Conservation (phyloP, 2,797 vertebrate genomes). For the Simalia tracyae region DNA sequence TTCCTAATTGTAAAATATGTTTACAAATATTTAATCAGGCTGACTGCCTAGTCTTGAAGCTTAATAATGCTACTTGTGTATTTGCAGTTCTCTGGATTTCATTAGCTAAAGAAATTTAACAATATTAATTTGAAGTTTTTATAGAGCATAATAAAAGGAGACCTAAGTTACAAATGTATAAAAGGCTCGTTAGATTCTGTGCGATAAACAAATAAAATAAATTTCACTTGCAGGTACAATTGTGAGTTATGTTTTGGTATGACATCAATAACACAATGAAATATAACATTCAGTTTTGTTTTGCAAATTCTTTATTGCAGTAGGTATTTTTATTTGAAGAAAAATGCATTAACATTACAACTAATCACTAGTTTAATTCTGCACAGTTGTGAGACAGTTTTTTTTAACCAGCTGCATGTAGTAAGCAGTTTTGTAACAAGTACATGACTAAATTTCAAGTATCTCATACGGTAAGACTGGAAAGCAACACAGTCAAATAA, state of each 20-base stretch:
- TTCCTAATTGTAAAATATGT: neutral
- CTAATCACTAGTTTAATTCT: constrained; percentile 82
- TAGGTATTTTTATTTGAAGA: constrained; percentile 85
- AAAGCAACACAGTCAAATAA: constrained; percentile 71
- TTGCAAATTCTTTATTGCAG: constrained; percentile 82
- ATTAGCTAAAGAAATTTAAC: neutral
- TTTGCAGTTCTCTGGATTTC: neutral
- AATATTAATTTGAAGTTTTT: neutral
- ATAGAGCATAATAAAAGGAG: constrained; percentile 12
- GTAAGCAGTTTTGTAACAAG: constrained; percentile 72
- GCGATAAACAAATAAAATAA: constrained; percentile 64
- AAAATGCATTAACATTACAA: constrained; percentile 84
- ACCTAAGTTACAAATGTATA: neutral
- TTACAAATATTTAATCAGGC: constrained; percentile 20
- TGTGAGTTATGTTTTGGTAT: neutral
- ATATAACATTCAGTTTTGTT: constrained; percentile 28
- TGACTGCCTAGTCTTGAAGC: neutral
- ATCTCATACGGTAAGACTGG: constrained; percentile 72
- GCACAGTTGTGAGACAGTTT: constrained; percentile 72
- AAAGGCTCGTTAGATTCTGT: constrained; percentile 16
- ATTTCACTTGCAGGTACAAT: neutral
- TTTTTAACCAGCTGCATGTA: constrained; percentile 75
- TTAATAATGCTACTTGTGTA: neutral
- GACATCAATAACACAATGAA: neutral
- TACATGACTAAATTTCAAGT: constrained; percentile 71